Evolutionary conservation across 2,888 invertebrate genomes (phyloP), one percentile per base, ranked within the genome.

Genomic region (Ormyrus rosae): DNA sequence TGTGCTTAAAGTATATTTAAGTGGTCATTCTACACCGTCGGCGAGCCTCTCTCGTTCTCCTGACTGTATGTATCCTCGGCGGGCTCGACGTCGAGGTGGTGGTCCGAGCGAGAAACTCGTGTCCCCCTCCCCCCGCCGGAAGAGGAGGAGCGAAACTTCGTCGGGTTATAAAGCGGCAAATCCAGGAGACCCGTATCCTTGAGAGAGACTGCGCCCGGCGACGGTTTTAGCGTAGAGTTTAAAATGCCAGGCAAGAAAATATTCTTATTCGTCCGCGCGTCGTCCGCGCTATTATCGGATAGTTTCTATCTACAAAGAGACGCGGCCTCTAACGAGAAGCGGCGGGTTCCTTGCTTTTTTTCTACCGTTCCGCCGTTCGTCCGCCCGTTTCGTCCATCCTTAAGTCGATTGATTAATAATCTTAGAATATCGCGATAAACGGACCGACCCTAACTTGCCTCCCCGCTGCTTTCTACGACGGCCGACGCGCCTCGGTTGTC

Each of bases 231-330:
- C 86, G 88, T 89, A 88, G 88, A 89, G 87, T 64, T 88, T 87
- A 87, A 89, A 89, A 89, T 87, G 85, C 86, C 87, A 89, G 19
- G 88, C 88, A 88, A 89, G 88, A 88, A 89, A 89, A 88, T 89
- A 88, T n/a, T 86, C 83, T 85, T 85, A 87, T 19, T 19, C 61
- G 34, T 64, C 64, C 55, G 5, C 58, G 46, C 58, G 56, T 65
- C 60, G 71, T 65, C 19, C 46, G 45, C 71, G 58, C 65, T 60
- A 53, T 65, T 60, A 71, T 71, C 58, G 19, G 81, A 83, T 75
- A 83, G 82, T 82, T 19, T 80, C 78, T 64, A 82, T 80, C 83
- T 80, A 19, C 0, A 86, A 85, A 88, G 88, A 88, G 19, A 89
- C 86, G n/a, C n/a, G n/a, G 86, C 85, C 81, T 84, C 89, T 89